Base-by-base conservation (phyloP, 2,113 vertebrate genomes). In the Mormoops blainvillei region DNA sequence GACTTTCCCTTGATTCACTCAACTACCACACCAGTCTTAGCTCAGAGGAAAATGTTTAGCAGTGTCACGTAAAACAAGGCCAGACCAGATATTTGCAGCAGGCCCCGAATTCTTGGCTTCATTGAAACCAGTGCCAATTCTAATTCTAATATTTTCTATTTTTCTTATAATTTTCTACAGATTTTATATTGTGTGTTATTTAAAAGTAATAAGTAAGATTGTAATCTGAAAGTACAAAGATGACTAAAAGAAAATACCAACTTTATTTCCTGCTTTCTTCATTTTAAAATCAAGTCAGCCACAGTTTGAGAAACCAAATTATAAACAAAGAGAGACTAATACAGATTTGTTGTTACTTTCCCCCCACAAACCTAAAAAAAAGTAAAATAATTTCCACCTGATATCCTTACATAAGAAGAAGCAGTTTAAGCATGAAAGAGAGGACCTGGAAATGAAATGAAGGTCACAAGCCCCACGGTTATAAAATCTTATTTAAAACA, bases 201-300 rank as follows among this genome's bases (percentile, higher is more conserved):
- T 95, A 78, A 95, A 96, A 94, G 22, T 76, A 94, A 89, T 9
- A 97, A 70, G 33, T 6, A 96, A 15, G 7, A 77, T 4, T 81
- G 8, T 54, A 28, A 22, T 45, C 78, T 94, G 19, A 82, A 80
- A n/a, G 87, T 71, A 93, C 5, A 78, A 95, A 91, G 43, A 58
- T 76, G 48, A 80, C 73, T 73, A 96, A 81, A 81, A 91, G n/a
- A 93, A 92, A 95, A 89, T 48, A 58, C 5, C 31, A 89, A 87
- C n/a, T 94, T 83, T 88, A 95, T 86, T 93, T 96, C 94, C 81
- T 77, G 33, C 24, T 92, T 96, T 78, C 67, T 95, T 96, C 84
- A 94, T 94, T 94, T 87, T 76, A 91, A 77, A 96, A 87, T 91
- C 36, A 85, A 95, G 33, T 43, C 58, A 92, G 74, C 5, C 56